Evolutionary conservation across 2,888 invertebrate species (phyloP).

Genomic region (Acanthococcus lagerstroemiae): DNA sequence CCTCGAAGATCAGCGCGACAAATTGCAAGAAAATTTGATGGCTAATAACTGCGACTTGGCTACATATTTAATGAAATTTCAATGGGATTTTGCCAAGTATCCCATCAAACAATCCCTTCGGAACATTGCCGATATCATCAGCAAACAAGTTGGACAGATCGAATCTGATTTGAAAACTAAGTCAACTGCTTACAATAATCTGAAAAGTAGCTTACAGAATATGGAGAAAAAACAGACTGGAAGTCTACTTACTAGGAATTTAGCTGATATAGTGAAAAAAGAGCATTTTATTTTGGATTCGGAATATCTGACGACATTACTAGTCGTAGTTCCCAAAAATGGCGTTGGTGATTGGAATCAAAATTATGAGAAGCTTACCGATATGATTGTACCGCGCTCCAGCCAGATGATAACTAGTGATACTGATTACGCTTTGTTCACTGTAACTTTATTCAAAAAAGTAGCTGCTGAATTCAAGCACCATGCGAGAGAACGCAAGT

Average conservation of each 20-base stretch:
- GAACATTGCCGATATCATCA: slow-evolving; percentile 95
- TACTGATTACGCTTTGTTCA: slow-evolving; percentile 79
- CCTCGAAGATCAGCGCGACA: slow-evolving; percentile 92
- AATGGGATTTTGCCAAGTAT: slow-evolving; percentile 99
- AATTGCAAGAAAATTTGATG: slow-evolving; percentile 89
- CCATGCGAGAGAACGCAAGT: slow-evolving; percentile 91
- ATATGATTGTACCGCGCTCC: slow-evolving; percentile 96
- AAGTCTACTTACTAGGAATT: slow-evolving; percentile 90
- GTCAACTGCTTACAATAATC: slow-evolving; percentile 86
- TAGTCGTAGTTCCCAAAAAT: slow-evolving; percentile 88
- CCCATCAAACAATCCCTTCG: slow-evolving; percentile 96
- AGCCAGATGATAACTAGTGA: slow-evolving; percentile 78
- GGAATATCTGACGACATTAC: slow-evolving; percentile 91
- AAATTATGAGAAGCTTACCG: slow-evolving; percentile 86
- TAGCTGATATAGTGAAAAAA: slow-evolving; percentile 94
- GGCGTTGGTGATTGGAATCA: slow-evolving; percentile 64
- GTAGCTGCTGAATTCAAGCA: slow-evolving; percentile 94
- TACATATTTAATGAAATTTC: slow-evolving; percentile 90
- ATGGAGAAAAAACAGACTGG: slow-evolving; percentile 99
- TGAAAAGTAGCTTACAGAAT: slow-evolving; percentile 92
- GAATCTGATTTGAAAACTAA: slow-evolving; percentile 96
- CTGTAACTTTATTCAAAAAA: slow-evolving; percentile 85
- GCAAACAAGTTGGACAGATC: slow-evolving; percentile 97
- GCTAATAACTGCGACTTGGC: slow-evolving; percentile 96
- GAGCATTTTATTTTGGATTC: slow-evolving; percentile 98